Conservation (phyloP, 2,888 invertebrate species). For the Drosophila tanythrix region DNA sequence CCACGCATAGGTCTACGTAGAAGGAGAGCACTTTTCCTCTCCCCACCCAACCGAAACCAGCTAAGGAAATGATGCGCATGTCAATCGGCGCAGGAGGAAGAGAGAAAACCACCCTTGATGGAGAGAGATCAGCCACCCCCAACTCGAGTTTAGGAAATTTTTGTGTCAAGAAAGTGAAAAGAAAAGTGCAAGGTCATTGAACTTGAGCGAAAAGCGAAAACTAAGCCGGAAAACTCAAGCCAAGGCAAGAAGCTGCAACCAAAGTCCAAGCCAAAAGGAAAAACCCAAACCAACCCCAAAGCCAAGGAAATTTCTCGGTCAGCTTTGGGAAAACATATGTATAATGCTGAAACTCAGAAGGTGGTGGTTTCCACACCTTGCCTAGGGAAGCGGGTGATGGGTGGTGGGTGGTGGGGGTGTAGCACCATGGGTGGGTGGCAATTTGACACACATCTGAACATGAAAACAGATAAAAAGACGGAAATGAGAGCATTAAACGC, state of each 20-base stretch:
- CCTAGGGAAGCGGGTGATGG: too few relatives aligned
- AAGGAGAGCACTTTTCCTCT: neutral
- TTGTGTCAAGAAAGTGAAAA: slow-evolving; percentile 69
- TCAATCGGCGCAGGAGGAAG: slow-evolving; percentile 37
- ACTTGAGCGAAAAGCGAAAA: slow-evolving; percentile 57
- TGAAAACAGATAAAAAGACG: slow-evolving; percentile 58
- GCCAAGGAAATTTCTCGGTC: slow-evolving; percentile 21
- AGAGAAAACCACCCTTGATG: slow-evolving; percentile 54
- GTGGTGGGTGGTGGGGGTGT: neutral
- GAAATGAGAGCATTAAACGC: slow-evolving; percentile 59
- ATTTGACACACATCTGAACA: slow-evolving; percentile 69
- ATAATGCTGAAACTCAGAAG: slow-evolving; percentile 12
- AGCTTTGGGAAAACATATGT: slow-evolving; percentile 13
- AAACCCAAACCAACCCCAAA: slow-evolving; percentile 53
- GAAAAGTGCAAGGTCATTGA: slow-evolving; percentile 76
- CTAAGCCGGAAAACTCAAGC: slow-evolving; percentile 52
- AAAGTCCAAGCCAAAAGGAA: slow-evolving; percentile 8
- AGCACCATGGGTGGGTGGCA: slow-evolving; percentile 22
- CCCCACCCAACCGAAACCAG: neutral
- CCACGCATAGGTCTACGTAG: neutral
- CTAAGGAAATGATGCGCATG: slow-evolving; percentile 69
- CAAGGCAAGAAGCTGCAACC: slow-evolving; percentile 33
- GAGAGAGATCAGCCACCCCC: slow-evolving; percentile 26
- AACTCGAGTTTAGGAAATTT: slow-evolving; percentile 45
- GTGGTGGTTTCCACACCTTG: slow-evolving; percentile 62